Evolutionary conservation across 1,140 invertebrate species (phyloP).

Genomic region (Teleogryllus occipitalis): DNA sequence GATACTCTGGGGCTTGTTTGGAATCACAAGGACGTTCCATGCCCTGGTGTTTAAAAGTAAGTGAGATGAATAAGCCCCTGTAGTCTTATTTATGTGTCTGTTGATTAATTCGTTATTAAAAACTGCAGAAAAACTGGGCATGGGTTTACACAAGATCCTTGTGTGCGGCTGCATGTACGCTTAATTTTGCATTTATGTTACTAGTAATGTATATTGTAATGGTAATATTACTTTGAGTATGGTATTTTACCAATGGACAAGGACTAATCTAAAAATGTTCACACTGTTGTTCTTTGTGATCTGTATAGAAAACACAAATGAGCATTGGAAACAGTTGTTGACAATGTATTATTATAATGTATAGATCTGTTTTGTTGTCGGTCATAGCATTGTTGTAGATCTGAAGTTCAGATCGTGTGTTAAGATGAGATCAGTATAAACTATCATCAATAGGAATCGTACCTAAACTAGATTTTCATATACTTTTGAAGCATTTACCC

Average conservation of each 20-base stretch:
- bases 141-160: slow-evolving; percentile 20
- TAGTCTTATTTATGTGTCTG: neutral
- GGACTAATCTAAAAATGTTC: slow-evolving; percentile 2
- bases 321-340: slow-evolving; percentile 17
- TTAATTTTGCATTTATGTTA: slow-evolving; percentile 24
- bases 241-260: slow-evolving; percentile 33
- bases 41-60: neutral
- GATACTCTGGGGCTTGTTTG: neutral
- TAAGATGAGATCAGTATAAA: neutral
- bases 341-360: slow-evolving; percentile 14
- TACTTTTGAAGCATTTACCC: neutral
- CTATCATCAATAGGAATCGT: neutral
- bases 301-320: slow-evolving; percentile 14
- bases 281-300: slow-evolving; percentile 19
- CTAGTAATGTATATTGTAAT: slow-evolving; percentile 31
- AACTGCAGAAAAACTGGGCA: slow-evolving; percentile 18
- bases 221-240: slow-evolving; percentile 35
- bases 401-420: slow-evolving; percentile 11
- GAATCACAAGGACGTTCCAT: neutral
- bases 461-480: neutral
- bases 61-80: neutral
- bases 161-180: slow-evolving; percentile 15
- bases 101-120: neutral
- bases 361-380: slow-evolving; percentile 19
- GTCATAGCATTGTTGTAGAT: slow-evolving; percentile 16